Base-by-base conservation (phyloP, 2,797 vertebrate species). In the Pampus argenteus region DNA sequence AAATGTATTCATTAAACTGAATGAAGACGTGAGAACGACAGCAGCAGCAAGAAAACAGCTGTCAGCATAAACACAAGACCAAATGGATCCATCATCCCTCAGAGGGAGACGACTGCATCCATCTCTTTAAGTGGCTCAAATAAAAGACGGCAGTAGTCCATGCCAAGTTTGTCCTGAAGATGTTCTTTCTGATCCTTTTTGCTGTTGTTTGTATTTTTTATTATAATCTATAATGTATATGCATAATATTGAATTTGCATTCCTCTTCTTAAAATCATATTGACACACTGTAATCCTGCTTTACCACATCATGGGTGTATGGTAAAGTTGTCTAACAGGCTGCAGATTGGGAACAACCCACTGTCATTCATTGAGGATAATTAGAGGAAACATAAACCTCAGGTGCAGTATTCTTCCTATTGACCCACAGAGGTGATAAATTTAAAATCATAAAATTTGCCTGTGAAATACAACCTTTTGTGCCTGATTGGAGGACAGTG, bases 241-340 rank as follows among this genome's bases (percentile, higher is more conserved):
- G n/a, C n/a, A n/a, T n/a, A 13, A 36, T 13, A 36, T 36, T 13
- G 13, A 6, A 2, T 18, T 8, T 17, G 6, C 2, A 44, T 44
- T 44, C 40, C 15, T 44, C 17, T 44, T 18, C 5, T 18, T 44
- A 17, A 13, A 3, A 10, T 36, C 34, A 11, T 13, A 13, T 13
- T 36, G 34, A 3, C 34, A 3, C 14, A 20, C 31, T 50, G 8
- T 61, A 47, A 80, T 74, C 58, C 57, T 66, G 58, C 28, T 25
- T 20, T 29, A 55, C 64, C 20, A 44, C 72, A 61, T 74, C 40
- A 0, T 7, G 34, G 55, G 5, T 61, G 57, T n/a, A n/a, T n/a
- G n/a, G n/a, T 20, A 74, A 81, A 77, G 81, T 52, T 60, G 76
- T 60, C 57, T 1, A 68, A 82, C 81, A 73, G 78, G 87, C 57